phyloP scores from a whole-genome alignment of 2,888 invertebrate species.

The Ecdyonurus torrentis region DNA sequence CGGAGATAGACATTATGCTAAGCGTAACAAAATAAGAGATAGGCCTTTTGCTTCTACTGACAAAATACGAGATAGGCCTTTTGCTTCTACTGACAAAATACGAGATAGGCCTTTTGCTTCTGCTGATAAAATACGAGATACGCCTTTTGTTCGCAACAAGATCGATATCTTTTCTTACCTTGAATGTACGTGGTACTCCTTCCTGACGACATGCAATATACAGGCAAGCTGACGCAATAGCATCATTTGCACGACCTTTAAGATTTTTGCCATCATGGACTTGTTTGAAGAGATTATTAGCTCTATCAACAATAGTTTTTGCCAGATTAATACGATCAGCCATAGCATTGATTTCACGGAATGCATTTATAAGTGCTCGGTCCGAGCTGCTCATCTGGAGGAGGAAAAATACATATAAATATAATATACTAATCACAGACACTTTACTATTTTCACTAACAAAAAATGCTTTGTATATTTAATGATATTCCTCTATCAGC shows the following conservation, averaged over 20 bases:
- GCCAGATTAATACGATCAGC: constrained; percentile 95
- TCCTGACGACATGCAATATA: constrained; percentile 99
- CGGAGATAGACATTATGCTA: too few species aligned
- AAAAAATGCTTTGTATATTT: too few species aligned
- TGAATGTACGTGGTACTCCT: constrained; percentile 96
- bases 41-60: too few species aligned
- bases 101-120: too few species aligned
- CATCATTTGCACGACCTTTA: constrained; percentile 92
- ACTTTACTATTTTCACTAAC: too few species aligned
- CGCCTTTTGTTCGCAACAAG: too few species aligned
- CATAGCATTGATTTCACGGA: constrained; percentile 95
- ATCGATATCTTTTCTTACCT: too few species aligned
- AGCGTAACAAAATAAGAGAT: too few species aligned
- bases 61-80: too few species aligned
- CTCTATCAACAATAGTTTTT: constrained; percentile 90
- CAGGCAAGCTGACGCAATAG: constrained; percentile 95
- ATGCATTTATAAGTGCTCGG: constrained; percentile 86
- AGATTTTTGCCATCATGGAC: constrained; percentile 92
- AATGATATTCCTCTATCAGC: too few species aligned
- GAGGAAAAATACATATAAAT: constrained; percentile 20
- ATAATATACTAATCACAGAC: not conserved
- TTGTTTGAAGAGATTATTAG: constrained; percentile 94
- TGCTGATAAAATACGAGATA: too few species aligned
- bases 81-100: too few species aligned
- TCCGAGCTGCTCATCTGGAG: constrained; percentile 87